Conservation (phyloP, 2,113 vertebrate genomes). For the Serilophus lunatus region DNA sequence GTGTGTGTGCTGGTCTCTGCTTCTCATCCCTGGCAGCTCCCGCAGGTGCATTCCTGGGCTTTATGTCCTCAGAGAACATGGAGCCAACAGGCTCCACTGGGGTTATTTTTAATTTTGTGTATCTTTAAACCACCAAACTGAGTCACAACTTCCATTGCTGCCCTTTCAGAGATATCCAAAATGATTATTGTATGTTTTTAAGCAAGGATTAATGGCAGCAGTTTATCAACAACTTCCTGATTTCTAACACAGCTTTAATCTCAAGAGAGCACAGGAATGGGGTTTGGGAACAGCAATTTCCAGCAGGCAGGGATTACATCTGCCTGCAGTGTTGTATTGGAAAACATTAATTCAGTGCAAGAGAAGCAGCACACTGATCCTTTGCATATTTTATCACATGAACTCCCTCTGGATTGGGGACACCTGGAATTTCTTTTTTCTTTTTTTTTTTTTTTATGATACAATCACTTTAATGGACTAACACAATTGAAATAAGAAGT, state of each 20-base stretch:
- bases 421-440: background rate
- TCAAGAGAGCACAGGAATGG: background rate
- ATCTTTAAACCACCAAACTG: background rate
- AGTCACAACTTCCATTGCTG: background rate
- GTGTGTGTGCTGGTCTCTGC: background rate
- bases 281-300: background rate
- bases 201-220: background rate
- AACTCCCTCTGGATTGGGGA: background rate
- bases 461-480: background rate
- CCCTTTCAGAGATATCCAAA: background rate
- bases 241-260: background rate
- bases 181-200: background rate
- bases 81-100: background rate
- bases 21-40: background rate
- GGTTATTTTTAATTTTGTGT: background rate
- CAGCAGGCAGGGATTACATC: background rate
- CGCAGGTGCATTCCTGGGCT: fast-evolving
- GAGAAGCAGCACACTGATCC: background rate
- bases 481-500: background rate
- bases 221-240: background rate
- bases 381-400: background rate
- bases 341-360: fast-evolving
- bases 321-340: background rate
- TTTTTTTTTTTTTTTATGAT: background rate
- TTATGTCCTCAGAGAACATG: fast-evolving